Base-by-base conservation (phyloP, 1,140 invertebrate genomes). In the Bombus ignitus region DNA sequence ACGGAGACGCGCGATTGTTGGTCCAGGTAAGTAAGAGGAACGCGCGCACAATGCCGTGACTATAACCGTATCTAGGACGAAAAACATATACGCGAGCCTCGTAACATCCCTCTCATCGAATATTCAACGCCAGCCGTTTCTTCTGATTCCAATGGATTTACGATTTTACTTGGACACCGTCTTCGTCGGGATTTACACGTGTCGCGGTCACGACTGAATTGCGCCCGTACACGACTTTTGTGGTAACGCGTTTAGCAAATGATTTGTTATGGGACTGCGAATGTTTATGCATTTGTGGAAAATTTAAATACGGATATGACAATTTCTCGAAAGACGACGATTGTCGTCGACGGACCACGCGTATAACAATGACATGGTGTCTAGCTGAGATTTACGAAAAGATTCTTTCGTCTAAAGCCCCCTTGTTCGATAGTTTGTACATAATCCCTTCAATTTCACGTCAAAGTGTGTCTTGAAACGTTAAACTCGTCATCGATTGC, bases 11-110 rank as follows among this genome's bases (percentile, higher is more conserved):
- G 15, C 73, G 81, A 85, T 72, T 72, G 59, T 72, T 80, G 65
- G 68, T 85, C 83, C 70, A 70, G 74, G 68, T 78, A 75, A 90
- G 62, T 78, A 75, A 90, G 77, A 84, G 76, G 62, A 83, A 75
- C 83, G 71, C 83, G 68, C 62, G 74, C 59, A 71, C 82, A 59
- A 47, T 59, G 66, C 83, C 66, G 76, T 80, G 83, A 80, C 77
- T 72, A 8, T 59, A 85, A 80, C 32, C 76, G 83, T 85, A 85
- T 85, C 83, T 85, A 65, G 83, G 76, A 80, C 82, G 74, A 4
- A 2, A 39, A 39, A 32, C 66, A 68, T 44, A n/a, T n/a, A 42
- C 15, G 32, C 15, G 37, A 25, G 22, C 35, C 39, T 57, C 68
- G 28, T 65, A 57, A 70, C 74, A 70, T 42, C 82, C 65, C 82